Evolutionary conservation across 1,140 invertebrate species (phyloP).

Genomic region (Drosophila ercepeae): DNA sequence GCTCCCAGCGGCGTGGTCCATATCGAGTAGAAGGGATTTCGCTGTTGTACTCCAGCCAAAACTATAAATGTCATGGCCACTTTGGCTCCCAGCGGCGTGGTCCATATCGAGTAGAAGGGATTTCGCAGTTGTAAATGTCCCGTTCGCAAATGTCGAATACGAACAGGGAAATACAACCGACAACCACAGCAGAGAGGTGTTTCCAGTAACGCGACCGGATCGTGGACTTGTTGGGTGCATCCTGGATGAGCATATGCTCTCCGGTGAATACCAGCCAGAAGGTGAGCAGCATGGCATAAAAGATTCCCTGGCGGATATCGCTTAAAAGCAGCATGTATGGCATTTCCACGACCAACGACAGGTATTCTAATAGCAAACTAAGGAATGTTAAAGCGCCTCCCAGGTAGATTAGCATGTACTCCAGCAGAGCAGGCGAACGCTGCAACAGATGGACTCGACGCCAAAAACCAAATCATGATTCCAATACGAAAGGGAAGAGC

Average conservation of each 20-base stretch:
- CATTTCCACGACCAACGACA: slow-evolving; percentile 95
- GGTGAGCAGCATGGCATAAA: slow-evolving; percentile 97
- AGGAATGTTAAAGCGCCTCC: slow-evolving; percentile 93
- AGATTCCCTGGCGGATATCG: slow-evolving; percentile 98
- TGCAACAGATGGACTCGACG: slow-evolving; percentile 93
- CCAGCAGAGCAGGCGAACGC: slow-evolving; percentile 93
- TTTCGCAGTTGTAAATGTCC: slow-evolving; percentile 97
- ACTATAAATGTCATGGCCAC: slow-evolving; percentile 96
- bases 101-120: slow-evolving; percentile 99
- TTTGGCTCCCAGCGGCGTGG: slow-evolving; percentile 95
- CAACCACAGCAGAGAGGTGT: slow-evolving; percentile 95
- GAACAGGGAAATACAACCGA: slow-evolving; percentile 95
- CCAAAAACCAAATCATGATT: slow-evolving; percentile 98
- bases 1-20: slow-evolving; percentile 97
- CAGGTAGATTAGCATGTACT: slow-evolving; percentile 95
- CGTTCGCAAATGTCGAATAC: slow-evolving; percentile 99
- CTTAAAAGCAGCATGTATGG: slow-evolving; percentile 97
- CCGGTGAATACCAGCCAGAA: slow-evolving; percentile 99
- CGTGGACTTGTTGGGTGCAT: slow-evolving; percentile 90
- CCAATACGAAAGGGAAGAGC: slow-evolving; percentile 95
- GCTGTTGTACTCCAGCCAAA: slow-evolving; percentile 96
- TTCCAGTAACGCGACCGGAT: slow-evolving; percentile 95
- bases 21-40: slow-evolving; percentile 99
- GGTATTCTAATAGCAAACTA: slow-evolving; percentile 97
- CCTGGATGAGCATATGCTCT: slow-evolving; percentile 96